These are phyloP conservation scores for Andrena marginata DNA, from an alignment of 2,888 invertebrate genomes.

Conservation along the genomic window DNA sequence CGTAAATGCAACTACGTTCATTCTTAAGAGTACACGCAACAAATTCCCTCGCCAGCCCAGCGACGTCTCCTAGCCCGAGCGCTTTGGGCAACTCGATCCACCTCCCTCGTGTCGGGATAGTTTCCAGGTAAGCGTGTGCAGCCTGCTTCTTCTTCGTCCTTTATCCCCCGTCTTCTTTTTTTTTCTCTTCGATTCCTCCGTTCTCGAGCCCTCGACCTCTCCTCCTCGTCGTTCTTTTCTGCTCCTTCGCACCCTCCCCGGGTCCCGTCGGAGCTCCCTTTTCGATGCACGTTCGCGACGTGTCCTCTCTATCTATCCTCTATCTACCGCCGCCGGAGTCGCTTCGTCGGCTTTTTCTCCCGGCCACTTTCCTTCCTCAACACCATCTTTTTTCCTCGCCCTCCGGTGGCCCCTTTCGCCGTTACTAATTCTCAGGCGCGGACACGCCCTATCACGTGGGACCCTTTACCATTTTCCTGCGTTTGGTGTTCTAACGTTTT, in stretches of 20 bases:
- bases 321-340: constrained; percentile 7
- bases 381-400: background rate
- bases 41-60: background rate
- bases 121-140: constrained; percentile 40
- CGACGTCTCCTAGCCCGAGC: background rate
- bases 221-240: background rate
- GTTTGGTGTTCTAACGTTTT: too few species aligned
- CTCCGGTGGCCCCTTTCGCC: background rate
- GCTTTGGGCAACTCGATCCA: background rate
- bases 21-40: background rate
- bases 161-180: background rate
- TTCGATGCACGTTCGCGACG: constrained; percentile 16
- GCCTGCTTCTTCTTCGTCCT: constrained; percentile 18
- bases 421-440: constrained; percentile 37
- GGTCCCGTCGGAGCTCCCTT: background rate
- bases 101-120: constrained; percentile 22
- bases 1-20: background rate
- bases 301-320: constrained; percentile 3
- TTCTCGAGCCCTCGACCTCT: background rate
- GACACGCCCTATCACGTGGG: constrained; percentile 8
- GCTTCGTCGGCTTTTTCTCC: constrained; percentile 21
- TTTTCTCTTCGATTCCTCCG: constrained; percentile 28
- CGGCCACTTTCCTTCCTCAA: constrained; percentile 41
- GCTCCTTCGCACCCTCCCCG: background rate
- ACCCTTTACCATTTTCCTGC: constrained; percentile 5